phyloP scores from a whole-genome alignment of 2,113 vertebrate genomes.

The Odontesthes bonariensis region DNA sequence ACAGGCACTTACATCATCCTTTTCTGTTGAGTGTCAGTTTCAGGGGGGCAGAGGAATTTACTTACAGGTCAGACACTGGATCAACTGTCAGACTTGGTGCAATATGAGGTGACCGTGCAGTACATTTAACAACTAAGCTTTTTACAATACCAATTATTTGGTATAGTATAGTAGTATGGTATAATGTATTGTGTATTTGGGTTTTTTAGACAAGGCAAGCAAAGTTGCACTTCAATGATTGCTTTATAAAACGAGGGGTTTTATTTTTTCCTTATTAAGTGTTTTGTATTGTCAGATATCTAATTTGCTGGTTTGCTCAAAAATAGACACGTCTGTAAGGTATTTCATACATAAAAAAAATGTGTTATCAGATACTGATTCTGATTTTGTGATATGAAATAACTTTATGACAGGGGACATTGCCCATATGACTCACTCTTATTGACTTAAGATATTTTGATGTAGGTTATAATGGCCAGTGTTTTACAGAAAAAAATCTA shows the following conservation, averaged over 20 bases:
- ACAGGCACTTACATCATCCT: conserved; percentile 70
- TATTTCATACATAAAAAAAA: no score
- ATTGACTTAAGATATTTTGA: no score
- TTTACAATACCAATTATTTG: not conserved
- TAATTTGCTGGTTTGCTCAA: not conserved
- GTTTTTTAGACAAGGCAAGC: not conserved
- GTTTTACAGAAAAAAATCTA: no score
- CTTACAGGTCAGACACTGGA: conserved; percentile 74
- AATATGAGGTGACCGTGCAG: conserved; percentile 36
- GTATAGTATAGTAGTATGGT: no score
- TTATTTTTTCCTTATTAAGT: not conserved
- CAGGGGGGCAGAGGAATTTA: conserved; percentile 73
- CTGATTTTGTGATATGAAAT: no score
- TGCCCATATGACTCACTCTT: no score
- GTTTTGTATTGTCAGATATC: not conserved
- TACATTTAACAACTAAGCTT: not conserved
- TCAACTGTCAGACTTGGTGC: conserved; percentile 32
- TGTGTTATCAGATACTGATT: no score
- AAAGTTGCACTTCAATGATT: not conserved
- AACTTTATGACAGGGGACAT: no score
- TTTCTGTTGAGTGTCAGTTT: conserved; percentile 66
- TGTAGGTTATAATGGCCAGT: no score
- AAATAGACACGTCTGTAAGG: not conserved
- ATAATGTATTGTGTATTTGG: not conserved
- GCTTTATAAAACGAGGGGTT: not conserved